phyloP scores from a whole-genome alignment of 2,888 invertebrate genomes.

The Cantharis nigra region DNA sequence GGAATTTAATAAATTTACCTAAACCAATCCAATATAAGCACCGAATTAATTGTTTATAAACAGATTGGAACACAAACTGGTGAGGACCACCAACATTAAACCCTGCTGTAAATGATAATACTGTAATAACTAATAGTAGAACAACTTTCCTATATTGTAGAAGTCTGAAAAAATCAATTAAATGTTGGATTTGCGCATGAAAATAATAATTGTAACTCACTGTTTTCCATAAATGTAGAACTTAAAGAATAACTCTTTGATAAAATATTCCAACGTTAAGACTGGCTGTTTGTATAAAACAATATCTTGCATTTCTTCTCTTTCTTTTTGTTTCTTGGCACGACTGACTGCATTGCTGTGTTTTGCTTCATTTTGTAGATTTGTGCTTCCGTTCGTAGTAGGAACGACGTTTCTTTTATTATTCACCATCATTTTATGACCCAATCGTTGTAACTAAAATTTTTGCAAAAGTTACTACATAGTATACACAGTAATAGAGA shows the following conservation, averaged over 20 bases:
- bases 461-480: conserved; percentile 56
- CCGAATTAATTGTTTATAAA: conserved; percentile 51
- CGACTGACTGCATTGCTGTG: conserved; percentile 7
- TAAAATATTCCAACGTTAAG: conserved; percentile 78
- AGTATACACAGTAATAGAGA: conserved; percentile 1
- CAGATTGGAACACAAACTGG: conserved; percentile 63
- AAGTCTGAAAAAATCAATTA: conserved; percentile 60
- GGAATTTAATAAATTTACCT: conserved; percentile 38
- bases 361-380: conserved; percentile 8
- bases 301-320: conserved; percentile 66
- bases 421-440: conserved; percentile 66
- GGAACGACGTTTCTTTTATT: conserved; percentile 40
- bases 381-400: conserved; percentile 38
- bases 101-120: conserved; percentile 59
- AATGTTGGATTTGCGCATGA: not conserved
- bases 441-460: conserved; percentile 60
- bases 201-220: conserved; percentile 52
- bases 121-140: conserved; percentile 57
- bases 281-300: conserved; percentile 84
- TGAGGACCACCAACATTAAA: conserved; percentile 69
- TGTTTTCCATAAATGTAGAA: conserved; percentile 62
- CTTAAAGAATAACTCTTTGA: conserved; percentile 71
- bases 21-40: conserved; percentile 55
- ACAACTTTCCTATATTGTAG: conserved; percentile 65
- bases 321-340: conserved; percentile 54